Conservation (phyloP, 2,113 vertebrate species). For the Triplophysa siluroides region DNA sequence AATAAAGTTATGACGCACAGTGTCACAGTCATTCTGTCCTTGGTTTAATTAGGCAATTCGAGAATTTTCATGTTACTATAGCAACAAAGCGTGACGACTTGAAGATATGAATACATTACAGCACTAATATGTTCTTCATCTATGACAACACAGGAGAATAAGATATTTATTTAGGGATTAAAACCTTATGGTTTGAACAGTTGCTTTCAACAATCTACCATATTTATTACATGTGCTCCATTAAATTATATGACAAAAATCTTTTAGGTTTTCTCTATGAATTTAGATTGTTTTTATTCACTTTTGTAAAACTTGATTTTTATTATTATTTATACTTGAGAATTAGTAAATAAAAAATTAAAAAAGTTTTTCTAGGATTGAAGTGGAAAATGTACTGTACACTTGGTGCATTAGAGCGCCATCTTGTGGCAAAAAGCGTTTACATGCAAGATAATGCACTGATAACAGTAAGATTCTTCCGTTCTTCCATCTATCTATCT, state of each 20-base stretch:
- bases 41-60: constrained; percentile 65
- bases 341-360: background rate
- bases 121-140: constrained; percentile 45
- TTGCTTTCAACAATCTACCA: background rate
- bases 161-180: background rate
- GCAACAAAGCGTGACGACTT: constrained; percentile 72
- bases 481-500: too few relatives aligned
- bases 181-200: background rate
- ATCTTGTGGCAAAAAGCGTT: constrained; percentile 41
- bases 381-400: background rate
- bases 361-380: background rate
- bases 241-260: background rate
- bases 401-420: constrained; percentile 46
- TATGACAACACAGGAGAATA: constrained; percentile 23
- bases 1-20: constrained; percentile 23
- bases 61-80: constrained; percentile 69
- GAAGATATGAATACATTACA: constrained; percentile 56
- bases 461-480: background rate
- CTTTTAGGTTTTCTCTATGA: background rate
- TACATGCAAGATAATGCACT: background rate
- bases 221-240: background rate
- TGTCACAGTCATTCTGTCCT: constrained; percentile 50
- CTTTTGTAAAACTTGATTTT: too few relatives aligned
- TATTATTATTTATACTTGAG: background rate
- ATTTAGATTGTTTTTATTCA: background rate